Conservation (phyloP, 2,113 vertebrate genomes). For the Cyanoramphus novaezelandiae region DNA sequence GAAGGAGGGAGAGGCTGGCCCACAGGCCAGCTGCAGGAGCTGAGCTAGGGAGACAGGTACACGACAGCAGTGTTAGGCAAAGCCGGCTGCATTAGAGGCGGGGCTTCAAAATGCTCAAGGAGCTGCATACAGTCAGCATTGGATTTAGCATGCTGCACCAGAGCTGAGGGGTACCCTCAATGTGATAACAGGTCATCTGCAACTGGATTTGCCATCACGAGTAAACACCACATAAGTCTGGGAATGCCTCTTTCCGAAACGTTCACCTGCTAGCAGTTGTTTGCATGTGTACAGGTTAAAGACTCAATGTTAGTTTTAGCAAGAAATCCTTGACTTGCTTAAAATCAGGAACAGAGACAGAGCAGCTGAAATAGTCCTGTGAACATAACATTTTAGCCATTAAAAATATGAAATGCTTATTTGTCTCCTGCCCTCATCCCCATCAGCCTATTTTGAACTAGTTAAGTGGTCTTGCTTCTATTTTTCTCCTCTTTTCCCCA, state of each 20-base stretch:
- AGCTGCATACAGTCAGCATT: rapidly evolving
- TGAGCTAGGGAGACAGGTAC: rapidly evolving
- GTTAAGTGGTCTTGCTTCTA: not conserved
- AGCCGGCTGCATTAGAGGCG: rapidly evolving
- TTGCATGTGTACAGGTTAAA: not conserved
- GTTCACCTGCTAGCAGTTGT: not conserved
- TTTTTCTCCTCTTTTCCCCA: not conserved
- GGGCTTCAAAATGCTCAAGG: too few species aligned
- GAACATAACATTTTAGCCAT: not conserved
- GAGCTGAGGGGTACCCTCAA: rapidly evolving
- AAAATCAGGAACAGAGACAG: not conserved
- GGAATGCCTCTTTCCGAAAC: not conserved
- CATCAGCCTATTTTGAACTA: not conserved
- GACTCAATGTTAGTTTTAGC: not conserved
- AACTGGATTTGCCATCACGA: not conserved
- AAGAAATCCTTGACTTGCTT: not conserved
- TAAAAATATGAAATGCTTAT: not conserved
- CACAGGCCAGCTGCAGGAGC: not conserved
- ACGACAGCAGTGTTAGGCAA: not conserved
- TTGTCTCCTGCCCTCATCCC: not conserved
- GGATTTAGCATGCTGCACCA: not conserved
- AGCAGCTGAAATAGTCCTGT: not conserved
- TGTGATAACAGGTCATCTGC: not conserved
- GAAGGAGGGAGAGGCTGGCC: too few species aligned
- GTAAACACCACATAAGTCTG: rapidly evolving